Conservation (phyloP, 2,888 invertebrate genomes). For the Stenodera caucasica region DNA sequence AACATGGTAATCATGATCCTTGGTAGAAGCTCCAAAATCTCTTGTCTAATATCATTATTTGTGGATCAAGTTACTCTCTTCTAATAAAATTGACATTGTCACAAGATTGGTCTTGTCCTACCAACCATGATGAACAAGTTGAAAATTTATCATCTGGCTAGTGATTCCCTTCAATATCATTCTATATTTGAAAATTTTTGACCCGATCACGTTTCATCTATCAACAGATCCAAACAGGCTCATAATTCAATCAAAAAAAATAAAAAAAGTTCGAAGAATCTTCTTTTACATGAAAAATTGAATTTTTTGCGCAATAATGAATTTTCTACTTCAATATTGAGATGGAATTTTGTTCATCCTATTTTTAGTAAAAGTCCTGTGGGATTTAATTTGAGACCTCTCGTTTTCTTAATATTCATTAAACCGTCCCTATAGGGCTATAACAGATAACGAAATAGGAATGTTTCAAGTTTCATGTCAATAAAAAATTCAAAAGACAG, state of each 20-base stretch:
- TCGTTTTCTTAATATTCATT: slow-evolving; percentile 25
- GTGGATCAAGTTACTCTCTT: slow-evolving; percentile 20
- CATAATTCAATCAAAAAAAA: slow-evolving; percentile 13
- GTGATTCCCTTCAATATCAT: neutral
- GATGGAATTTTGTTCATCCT: too few species aligned
- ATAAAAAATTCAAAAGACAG: slow-evolving; percentile 6
- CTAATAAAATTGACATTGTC: slow-evolving; percentile 33
- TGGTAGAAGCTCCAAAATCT: neutral
- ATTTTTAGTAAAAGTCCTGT: slow-evolving; percentile 1
- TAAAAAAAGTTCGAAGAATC: slow-evolving; percentile 4
- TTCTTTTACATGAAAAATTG: neutral
- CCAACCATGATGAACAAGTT: slow-evolving; percentile 24
- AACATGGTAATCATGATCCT: neutral
- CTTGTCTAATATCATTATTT: slow-evolving; percentile 22
- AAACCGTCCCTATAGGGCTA: slow-evolving; percentile 19
- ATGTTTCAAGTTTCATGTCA: slow-evolving; percentile 10
- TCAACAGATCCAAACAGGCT: neutral
- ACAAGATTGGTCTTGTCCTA: slow-evolving; percentile 35
- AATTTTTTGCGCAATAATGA: neutral
- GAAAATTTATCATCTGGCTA: slow-evolving; percentile 34
- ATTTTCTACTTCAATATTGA: too few species aligned
- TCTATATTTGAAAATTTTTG: neutral
- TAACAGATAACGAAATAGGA: slow-evolving; percentile 16
- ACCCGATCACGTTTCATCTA: neutral
- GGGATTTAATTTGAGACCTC: slow-evolving; percentile 22